Conservation (phyloP, 1,140 invertebrate species). For the Helicorthomorpha holstii region DNA sequence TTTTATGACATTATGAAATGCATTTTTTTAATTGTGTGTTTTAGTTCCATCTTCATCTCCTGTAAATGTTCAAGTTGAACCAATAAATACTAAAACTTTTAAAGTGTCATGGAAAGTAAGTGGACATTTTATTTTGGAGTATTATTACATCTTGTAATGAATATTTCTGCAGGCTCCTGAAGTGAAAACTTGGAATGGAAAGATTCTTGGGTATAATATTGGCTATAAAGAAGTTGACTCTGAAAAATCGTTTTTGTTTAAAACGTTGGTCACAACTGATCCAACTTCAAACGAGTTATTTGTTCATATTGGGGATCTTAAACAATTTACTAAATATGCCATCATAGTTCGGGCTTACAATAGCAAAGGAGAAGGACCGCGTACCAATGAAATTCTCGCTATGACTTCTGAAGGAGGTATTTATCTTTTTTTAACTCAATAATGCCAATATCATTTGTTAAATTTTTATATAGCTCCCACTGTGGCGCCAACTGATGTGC, state of each 20-base stretch:
- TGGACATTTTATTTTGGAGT: neutral
- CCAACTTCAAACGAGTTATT: neutral
- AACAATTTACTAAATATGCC: slow-evolving; percentile 22
- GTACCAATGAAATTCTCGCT: slow-evolving; percentile 48
- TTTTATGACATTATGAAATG: neutral
- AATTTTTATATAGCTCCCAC: slow-evolving; percentile 39
- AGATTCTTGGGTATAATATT: slow-evolving; percentile 59
- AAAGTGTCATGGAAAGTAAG: neutral
- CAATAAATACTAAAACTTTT: neutral
- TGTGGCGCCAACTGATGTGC: slow-evolving; percentile 76
- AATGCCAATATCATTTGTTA: neutral
- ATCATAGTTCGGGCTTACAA: slow-evolving; percentile 27
- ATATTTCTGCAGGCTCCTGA: slow-evolving; percentile 45
- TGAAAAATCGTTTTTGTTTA: neutral
- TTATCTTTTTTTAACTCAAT: neutral
- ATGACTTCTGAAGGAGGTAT: slow-evolving; percentile 67
- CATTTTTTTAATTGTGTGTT: slow-evolving; percentile 1
- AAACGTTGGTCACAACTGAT: neutral
- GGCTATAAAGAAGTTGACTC: slow-evolving; percentile 1
- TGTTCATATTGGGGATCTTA: slow-evolving; percentile 9
- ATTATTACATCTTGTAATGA: neutral
- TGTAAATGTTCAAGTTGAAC: slow-evolving; percentile 41
- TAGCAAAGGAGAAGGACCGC: slow-evolving; percentile 40
- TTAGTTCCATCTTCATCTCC: slow-evolving; percentile 72
- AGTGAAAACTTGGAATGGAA: slow-evolving; percentile 78